Evolutionary conservation across 2,888 invertebrate genomes (phyloP), one percentile per base, ranked within the genome.

Genomic region (Himalopsyche anomala): DNA sequence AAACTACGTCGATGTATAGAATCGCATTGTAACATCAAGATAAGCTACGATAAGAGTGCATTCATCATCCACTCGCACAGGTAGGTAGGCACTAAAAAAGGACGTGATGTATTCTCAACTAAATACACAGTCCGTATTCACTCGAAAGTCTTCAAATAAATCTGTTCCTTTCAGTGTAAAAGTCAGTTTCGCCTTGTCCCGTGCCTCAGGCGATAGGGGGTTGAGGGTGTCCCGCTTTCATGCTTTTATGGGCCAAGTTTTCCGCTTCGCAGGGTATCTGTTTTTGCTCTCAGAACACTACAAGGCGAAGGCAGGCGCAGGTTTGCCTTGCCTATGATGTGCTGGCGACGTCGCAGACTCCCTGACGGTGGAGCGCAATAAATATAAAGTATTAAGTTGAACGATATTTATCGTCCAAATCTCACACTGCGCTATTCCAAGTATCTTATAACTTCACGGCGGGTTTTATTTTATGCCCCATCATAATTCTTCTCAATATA

Each of bases 61-160:
- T 62, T 62, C 62, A 62, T 62, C 62, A 62, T 62, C 28, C 62
- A 28, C 62, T 62, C 19, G 62, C 62, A 62, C 62, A 62, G 28
- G 62, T 62, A 62, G 8, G 62, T 28, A 19, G 62, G 62, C n/a
- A 62, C 62, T 62, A 62, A 62, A 62, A 62, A n/a, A 62, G 9
- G 28, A 62, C 62, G n/a, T 62, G 62, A 62, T 6, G 62, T 62
- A 28, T 62, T 62, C 62, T 28, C 62, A 28, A 62, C 62, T 62
- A 62, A 28, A 62, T 19, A 62, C 62, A 62, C 62, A 62, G 62
- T 19, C 19, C 11, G 62, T 28, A 62, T 62, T 62, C 62, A 62
- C 62, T 62, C 62, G 62, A 62, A 62, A 62, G 62, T 62, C 62
- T 62, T 62, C 62, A 62, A 62, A 62, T 62, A 62, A 62, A 62